phyloP scores from a whole-genome alignment of 2,113 vertebrate genomes.

The Loxodonta africana region DNA sequence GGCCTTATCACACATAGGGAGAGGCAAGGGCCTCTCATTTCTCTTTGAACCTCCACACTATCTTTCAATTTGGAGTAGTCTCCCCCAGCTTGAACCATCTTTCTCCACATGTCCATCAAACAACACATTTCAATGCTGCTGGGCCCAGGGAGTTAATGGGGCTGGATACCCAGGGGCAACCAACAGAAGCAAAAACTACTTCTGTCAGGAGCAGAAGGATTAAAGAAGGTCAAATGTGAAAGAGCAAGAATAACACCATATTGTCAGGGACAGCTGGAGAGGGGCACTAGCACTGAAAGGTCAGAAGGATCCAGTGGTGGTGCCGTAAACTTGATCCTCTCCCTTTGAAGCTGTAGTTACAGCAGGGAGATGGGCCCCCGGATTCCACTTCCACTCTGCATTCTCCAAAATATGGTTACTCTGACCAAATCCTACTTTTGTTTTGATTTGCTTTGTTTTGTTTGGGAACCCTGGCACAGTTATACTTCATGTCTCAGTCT shows the following conservation, averaged over 20 bases:
- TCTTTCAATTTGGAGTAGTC: background rate
- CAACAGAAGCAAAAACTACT: conserved; percentile 55
- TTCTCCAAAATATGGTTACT: conserved; percentile 18
- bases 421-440: conserved; percentile 11
- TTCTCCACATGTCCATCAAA: conserved; percentile 5
- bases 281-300: background rate
- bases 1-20: background rate
- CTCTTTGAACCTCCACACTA: background rate
- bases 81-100: conserved; percentile 15
- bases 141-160: background rate
- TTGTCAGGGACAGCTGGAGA: conserved; percentile 63
- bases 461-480: background rate
- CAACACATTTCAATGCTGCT: conserved; percentile 48
- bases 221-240: conserved; percentile 68
- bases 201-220: conserved; percentile 35
- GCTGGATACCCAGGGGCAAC: conserved; percentile 5
- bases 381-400: background rate
- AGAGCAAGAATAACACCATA: conserved; percentile 58
- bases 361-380: background rate
- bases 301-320: conserved; percentile 2
- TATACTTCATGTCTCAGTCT: conserved; percentile 1
- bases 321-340: background rate
- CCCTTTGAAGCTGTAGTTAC: background rate
- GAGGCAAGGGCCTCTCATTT: background rate
- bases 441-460: conserved; percentile 23